phyloP scores from a whole-genome alignment of 2,113 vertebrate genomes.

The Elaphurus davidianus region DNA sequence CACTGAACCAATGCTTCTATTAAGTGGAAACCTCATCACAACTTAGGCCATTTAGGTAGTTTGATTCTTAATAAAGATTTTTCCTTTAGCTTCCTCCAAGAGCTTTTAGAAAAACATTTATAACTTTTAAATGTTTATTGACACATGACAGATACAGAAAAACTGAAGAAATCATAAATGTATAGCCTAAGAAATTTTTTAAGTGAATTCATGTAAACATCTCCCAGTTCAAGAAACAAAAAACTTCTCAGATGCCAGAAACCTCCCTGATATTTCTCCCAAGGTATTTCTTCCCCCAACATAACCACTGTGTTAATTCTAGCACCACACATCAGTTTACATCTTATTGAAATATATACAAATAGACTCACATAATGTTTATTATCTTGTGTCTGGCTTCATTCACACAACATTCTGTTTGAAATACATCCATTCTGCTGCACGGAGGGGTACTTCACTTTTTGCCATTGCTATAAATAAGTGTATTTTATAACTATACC shows the following conservation, averaged over 20 bases:
- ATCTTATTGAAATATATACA: background rate
- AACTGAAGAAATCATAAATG: background rate
- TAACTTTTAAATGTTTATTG: background rate
- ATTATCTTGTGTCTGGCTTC: background rate
- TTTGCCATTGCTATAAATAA: background rate
- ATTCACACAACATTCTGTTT: background rate
- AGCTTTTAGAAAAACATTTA: background rate
- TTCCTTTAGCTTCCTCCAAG: background rate
- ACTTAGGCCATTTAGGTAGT: background rate
- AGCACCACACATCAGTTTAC: background rate
- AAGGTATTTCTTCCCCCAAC: background rate
- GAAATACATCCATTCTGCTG: background rate
- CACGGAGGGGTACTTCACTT: background rate
- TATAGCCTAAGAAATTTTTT: background rate
- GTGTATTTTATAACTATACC: background rate
- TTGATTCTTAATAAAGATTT: slow-evolving; percentile 69
- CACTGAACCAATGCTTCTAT: background rate
- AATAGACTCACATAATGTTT: background rate
- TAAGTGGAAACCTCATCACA: background rate
- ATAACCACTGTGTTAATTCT: background rate
- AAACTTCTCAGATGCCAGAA: background rate
- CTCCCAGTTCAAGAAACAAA: background rate
- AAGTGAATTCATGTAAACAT: background rate
- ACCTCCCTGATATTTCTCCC: background rate
- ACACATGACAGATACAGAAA: background rate